Base-by-base conservation (phyloP, 2,113 vertebrate genomes). In the Panurus biarmicus region DNA sequence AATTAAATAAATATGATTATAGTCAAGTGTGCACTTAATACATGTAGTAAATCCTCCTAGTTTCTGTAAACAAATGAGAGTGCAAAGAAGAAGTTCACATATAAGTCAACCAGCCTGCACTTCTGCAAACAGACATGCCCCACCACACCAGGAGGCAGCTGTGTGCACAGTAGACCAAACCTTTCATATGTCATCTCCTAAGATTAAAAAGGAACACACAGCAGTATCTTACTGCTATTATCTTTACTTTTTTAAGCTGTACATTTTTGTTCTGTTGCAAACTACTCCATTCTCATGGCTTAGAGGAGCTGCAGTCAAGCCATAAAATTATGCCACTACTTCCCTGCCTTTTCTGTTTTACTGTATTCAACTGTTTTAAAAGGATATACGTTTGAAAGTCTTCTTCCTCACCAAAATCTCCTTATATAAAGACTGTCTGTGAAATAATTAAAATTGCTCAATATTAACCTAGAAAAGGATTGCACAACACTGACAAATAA, bases 361-460 rank as follows among this genome's bases (percentile, higher is more conserved):
- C 20, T 62, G 31, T 60, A 75, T 45, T 83, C 53, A 93, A 70
- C 29, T 28, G 13, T 31, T 85, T 87, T 48, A 40, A 79, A 94
- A 88, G 25, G 14, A 81, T 91, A 96, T 81, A 28, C 5, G 44
- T 75, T 92, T 90, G 45, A 36, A 88, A 91, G n/a, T 50, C 11
- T 76, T 94, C 92, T 94, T 42, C 48, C 67, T 91, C 60, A 94
- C 78, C 76, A 96, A 95, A 50, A 83, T 16, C 53, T 90, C 44
- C 40, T 74, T 66, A 70, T 53, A 67, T 28, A 75, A 85, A 90
- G 81, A 53, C 33, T 47, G 31, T n/a, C 51, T 85, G 89, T 86
- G 83, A 94, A 94, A 95, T 79, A 93, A 89, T 82, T 86, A 75
- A 81, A 72, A 86, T 94, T 95, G 93, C 90, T 93, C 60, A 95